Percentiles rank a stretch among this genome's conserved stretches.
Evolutionary conservation across 1,140 invertebrate genomes (phyloP).

Genomic region (Cylas formicarius): DNA sequence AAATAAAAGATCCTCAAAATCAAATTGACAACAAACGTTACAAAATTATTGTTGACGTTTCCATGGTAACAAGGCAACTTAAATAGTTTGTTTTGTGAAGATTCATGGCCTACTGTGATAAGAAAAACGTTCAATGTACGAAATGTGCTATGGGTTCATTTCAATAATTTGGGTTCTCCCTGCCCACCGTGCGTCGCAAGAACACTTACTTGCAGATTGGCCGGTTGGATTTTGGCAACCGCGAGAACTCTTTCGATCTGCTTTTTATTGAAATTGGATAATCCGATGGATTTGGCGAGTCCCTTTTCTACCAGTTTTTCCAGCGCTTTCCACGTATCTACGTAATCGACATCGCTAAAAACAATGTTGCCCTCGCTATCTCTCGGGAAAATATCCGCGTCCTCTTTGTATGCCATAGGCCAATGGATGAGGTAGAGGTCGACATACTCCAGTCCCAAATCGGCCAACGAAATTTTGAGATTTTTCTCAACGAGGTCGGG

Average conservation of each 20-base stretch:
- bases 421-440: conserved; percentile 79
- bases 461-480: conserved; percentile 54
- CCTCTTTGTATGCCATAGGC: conserved; percentile 56
- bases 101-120: background rate
- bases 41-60: too few species aligned
- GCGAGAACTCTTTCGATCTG: conserved; percentile 69
- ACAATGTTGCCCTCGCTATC: conserved; percentile 50
- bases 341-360: conserved; percentile 59
- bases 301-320: conserved; percentile 69
- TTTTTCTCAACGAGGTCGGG: conserved; percentile 54
- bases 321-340: conserved; percentile 90
- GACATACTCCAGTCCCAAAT: conserved; percentile 63
- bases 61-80: too few species aligned
- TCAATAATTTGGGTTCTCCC: too few species aligned
- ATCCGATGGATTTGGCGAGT: conserved; percentile 68
- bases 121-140: too few species aligned
- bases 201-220: conserved; percentile 24
- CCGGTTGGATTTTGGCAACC: conserved; percentile 18
- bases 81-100: background rate
- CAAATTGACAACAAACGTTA: too few species aligned
- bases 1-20: conserved; percentile 1
- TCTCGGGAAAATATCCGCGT: conserved; percentile 51
- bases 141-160: too few species aligned
- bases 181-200: too few species aligned
- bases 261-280: conserved; percentile 85